Base-by-base conservation (phyloP, 2,888 invertebrate species). In the Carabus problematicus region DNA sequence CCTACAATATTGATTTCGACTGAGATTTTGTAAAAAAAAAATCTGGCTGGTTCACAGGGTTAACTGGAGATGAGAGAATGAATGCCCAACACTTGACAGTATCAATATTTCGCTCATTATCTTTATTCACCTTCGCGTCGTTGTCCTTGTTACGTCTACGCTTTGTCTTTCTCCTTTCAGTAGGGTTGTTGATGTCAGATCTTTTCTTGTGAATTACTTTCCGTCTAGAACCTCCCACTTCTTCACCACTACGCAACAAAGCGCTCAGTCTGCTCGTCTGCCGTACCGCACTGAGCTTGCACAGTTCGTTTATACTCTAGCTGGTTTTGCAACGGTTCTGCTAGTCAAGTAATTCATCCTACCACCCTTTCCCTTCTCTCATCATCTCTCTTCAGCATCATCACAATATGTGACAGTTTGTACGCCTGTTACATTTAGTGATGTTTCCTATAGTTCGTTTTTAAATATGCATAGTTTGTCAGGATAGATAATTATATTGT, bases 81-180 rank as follows among this genome's bases (percentile, higher is more conserved):
- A 69, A 69, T 62, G 62, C n/a, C 55, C 61, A 60, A 61, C 61
- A 61, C 55, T 69, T 69, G 62, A 62, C 56, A 69, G 69, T 69
- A 69, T 69, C 69, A 69, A 69, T 69, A 62, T 69, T 69, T 62
- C 69, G 69, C 69, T 69, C 69, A 69, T 69, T 69, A 69, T 69
- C 69, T 69, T 62, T 49, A 45, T 62, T 67, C 67, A 69, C 55
- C 56, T 62, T 52, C 62, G 56, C 61, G 40, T 39, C 14, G 45
- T 69, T 55, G 43, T 43, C 52, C 49, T 47, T 41, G 40, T 56
- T 40, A 60, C 40, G 42, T 41, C 42, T 11, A 3, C 18, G n/a
- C 40, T 62, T 55, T 3, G 19, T 56, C 56, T 8, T 55, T 55
- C 69, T 54, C 45, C 61, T 60, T 61, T 68, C 60, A 39, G 60